Evolutionary conservation across 2,113 vertebrate genomes (phyloP), one percentile per base, ranked within the genome.

Genomic region (Phaethornis superciliosus): DNA sequence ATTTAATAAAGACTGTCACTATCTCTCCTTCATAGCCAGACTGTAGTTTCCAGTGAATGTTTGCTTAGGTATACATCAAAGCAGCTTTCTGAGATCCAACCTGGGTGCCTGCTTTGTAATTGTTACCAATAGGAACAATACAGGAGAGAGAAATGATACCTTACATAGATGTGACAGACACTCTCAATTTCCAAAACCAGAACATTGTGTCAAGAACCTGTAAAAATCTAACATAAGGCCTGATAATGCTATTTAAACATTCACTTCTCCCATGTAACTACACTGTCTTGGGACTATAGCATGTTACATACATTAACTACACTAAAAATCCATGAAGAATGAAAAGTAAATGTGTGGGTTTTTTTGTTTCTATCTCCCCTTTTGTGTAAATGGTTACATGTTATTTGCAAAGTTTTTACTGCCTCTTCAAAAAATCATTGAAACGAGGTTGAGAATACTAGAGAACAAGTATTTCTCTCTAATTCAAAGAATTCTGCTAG

Each of bases 61-160:
- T 33, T 65, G 19, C 52, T 80, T 91, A 46, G 65, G 27, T 20
- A 68, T 16, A 52, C 4, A 21, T 18, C 68, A 86, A 80, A 81
- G 12, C 64, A 93, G 22, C 28, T 63, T 40, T 79, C 69, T 37
- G 58, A 81, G 81, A 82, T 81, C 54, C 62, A 93, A 2, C 7
- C n/a, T 44, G 35, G 33, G 18, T 62, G 90, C 32, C 58, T 94
- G 64, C 52, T 75, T 75, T 52, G 85, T 19, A 80, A 71, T 21
- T 7, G 5, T 51, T 72, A n/a, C n/a, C n/a, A 83, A 28, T 0
- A 64, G 44, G 17, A 70, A 65, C 0, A 0, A 15, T 32, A 20
- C 11, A 62, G 82, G 15, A 70, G 65, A 82, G 42, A 55, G 49
- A 81, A 82, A 68, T 33, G 26, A 3, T 22, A 54, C 15, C 22